Evolutionary conservation across 2,888 invertebrate species (phyloP), one percentile per base, ranked within the genome.

Genomic region (Hybos culiciformis): DNA sequence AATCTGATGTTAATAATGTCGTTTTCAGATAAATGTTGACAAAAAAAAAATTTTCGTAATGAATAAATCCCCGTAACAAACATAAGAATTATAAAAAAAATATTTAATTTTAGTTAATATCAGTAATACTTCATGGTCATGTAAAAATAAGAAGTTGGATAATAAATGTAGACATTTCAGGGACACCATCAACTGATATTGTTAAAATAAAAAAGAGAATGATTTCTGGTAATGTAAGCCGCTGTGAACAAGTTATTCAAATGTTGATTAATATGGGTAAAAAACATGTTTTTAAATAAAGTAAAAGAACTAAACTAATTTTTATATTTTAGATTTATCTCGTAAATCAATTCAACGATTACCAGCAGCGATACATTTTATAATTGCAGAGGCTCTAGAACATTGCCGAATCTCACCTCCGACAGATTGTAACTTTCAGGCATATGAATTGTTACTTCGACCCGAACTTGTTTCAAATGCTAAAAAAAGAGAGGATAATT

Each of bases 351-450:
- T 84, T 19, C 75, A 78, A 47, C 74, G 72, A n/a, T 63, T 83
- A 40, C 83, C 83, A 0, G 70, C 75, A 9, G 80, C 80, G 3
- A 66, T 86, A 21, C 72, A 78, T 41, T 66, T 82, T 14, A 70
- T 83, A 14, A 63, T 86, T 11, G 74, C 77, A 44, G 77, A 82
- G 54, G 73, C 78, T 2, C 68, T 85, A 48, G 77, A 80, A 61
- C 68, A 73, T 50, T 80, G 80, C 47, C 71, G 84, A 44, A 70
- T 78, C 47, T 68, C 72, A 47, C 84, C 85, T 11, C 81, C 82
- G 1, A 70, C 77, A 23, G 75, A 79, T 56, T 83, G 83, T 77
- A 73, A 78, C 1, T 68, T 72, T 40, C 70, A 74, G 44, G 77
- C 78, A 1, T 85, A 83, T 56, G 72, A 75, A 46, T 64, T 86